Base-by-base conservation (phyloP, 2,113 vertebrate species). In the Trogon surrucura region DNA sequence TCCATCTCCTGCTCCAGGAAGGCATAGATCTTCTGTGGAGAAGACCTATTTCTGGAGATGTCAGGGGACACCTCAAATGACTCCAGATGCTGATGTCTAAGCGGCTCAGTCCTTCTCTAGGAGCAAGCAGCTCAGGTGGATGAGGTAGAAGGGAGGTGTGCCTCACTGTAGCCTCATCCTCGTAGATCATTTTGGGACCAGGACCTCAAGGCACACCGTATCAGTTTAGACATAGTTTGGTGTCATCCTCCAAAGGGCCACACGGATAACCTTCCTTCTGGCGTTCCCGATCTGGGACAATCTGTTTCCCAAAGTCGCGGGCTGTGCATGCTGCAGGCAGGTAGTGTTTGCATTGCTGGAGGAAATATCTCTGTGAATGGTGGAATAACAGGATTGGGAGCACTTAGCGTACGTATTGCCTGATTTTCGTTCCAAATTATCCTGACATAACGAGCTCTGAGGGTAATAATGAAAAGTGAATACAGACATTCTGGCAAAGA, bases 271-370 rank as follows among this genome's bases (percentile, higher is more conserved):
- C 13, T 74, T 26, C 20, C 16, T 44, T 50, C 41, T 47, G 79
- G 23, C 2, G 0, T 67, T 67, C 27, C 53, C 27, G 19, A 0
- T n/a, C n/a, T 30, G 58, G 47, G 53, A 23, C 53, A 61, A 18
- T 36, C 41, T 38, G 34, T 58, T 45, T 41, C 69, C 54, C 54
- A 25, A n/a, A 21, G 26, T 17, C 13, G 0, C 13, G 25, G 16
- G 34, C 44, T 72, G 22, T n/a, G 25, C n/a, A 1, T 13, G 47
- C n/a, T 36, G 25, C 20, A 66, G 45, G 47, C 26, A 77, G 77
- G 29, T 8, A 19, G 30, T 3, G 19, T 47, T 75, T 85, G 64
- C 17, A 8, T 72, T 22, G 47, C 82, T 44, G 70, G 30, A 67
- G 60, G 78, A 78, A 69, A 22, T 57, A 16, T 25, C 69, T 64